Conservation (phyloP, 2,113 vertebrate species). For the Diphyllodes magnificus region DNA sequence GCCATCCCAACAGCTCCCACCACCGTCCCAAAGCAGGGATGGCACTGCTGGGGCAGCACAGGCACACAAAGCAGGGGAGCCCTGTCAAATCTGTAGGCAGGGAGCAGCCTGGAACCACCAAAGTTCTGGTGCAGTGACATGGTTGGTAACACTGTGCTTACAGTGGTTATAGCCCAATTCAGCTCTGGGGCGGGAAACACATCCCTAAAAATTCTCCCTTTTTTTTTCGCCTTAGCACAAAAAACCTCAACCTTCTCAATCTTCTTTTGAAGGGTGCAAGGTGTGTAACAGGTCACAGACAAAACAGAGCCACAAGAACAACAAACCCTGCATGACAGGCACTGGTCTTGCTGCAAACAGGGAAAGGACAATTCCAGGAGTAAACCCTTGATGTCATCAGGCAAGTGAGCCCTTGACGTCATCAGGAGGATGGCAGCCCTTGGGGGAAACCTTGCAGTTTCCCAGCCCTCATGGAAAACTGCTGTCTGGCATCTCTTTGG, state of each 20-base stretch:
- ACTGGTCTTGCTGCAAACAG: not conserved
- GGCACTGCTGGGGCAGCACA: not conserved
- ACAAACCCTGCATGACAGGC: not conserved
- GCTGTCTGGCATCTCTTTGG: not conserved
- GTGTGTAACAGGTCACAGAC: not conserved
- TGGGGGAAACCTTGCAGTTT: not conserved
- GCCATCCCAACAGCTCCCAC: not conserved
- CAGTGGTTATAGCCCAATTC: not conserved
- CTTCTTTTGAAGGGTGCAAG: not conserved
- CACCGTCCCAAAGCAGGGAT: not conserved
- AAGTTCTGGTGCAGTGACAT: not conserved
- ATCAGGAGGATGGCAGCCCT: not conserved
- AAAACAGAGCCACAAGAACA: not conserved
- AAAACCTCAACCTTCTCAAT: not conserved
- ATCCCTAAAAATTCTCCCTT: not conserved
- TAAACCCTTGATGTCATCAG: not conserved
- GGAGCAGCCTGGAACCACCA: not conserved
- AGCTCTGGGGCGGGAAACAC: not conserved
- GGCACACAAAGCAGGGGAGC: not conserved
- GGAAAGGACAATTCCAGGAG: not conserved
- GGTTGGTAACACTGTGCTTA: rapidly evolving
- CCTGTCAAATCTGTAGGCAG: not conserved
- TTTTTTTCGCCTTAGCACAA: not conserved
- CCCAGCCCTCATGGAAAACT: not conserved
- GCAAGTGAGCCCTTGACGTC: not conserved